phyloP scores from a whole-genome alignment of 2,113 vertebrate species.

The Hystrix cristata region DNA sequence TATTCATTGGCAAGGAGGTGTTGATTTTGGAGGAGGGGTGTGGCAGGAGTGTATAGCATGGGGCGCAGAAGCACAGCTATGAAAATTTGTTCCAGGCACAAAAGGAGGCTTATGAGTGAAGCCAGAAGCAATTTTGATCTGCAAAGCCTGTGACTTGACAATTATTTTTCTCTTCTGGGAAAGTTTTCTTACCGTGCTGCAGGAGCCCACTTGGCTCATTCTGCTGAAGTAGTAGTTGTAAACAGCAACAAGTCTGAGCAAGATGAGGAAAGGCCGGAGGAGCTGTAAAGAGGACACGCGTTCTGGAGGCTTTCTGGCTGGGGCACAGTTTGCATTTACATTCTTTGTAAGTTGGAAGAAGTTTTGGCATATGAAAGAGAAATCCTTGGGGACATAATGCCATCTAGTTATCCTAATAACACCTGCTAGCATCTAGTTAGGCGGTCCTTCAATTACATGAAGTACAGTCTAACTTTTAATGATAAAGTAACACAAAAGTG shows the following conservation, averaged over 20 bases:
- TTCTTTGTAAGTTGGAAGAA: constrained; percentile 56
- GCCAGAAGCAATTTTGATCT: constrained; percentile 50
- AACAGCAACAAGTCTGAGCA: constrained; percentile 41
- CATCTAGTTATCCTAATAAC: neutral
- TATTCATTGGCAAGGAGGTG: constrained; percentile 66
- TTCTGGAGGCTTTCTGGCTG: neutral
- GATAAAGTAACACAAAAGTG: constrained; percentile 13
- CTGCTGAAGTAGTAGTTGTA: constrained; percentile 36
- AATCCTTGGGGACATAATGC: constrained; percentile 16
- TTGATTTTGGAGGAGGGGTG: constrained; percentile 63
- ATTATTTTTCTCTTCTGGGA: constrained; percentile 61
- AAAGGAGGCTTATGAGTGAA: constrained; percentile 61
- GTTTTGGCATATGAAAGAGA: constrained; percentile 33
- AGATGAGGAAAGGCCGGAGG: constrained; percentile 24
- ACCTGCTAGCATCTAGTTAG: neutral
- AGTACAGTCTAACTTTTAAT: neutral
- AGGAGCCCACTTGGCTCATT: constrained; percentile 14
- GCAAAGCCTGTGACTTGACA: constrained; percentile 43
- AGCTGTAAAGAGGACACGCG: neutral
- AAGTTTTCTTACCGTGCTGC: constrained; percentile 31
- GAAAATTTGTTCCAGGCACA: constrained; percentile 59
- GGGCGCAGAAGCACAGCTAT: constrained; percentile 21
- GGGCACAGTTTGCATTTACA: neutral
- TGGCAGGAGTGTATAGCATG: constrained; percentile 1
- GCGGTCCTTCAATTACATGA: neutral